A percentile compares a stretch with the other conserved stretches of the same genome.
These are phyloP conservation scores for Yoshiicerus persimilis DNA, from an alignment of 1,140 invertebrate genomes.

Conservation along the genomic window DNA sequence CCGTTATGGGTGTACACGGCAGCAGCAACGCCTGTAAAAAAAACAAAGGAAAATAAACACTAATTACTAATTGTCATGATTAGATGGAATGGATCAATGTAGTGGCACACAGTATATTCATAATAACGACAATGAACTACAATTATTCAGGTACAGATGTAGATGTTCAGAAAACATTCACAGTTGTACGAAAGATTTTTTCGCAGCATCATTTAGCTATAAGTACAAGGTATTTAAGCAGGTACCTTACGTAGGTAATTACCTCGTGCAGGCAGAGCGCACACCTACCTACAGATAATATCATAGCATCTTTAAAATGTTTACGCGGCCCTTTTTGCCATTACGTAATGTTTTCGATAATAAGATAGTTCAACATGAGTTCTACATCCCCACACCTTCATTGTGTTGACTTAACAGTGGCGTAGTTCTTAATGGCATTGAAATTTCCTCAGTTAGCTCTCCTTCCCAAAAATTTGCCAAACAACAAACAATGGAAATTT, in stretches of 20 bases:
- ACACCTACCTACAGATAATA: not conserved
- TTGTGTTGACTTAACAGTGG: not conserved
- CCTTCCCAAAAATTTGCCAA: no score
- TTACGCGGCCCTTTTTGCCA: not conserved
- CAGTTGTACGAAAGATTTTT: not conserved
- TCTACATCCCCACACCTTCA: not conserved
- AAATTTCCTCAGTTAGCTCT: no score
- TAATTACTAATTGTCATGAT: not conserved
- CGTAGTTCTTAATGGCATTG: not conserved
- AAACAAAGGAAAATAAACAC: not conserved
- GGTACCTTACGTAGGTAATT: not conserved
- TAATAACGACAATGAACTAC: not conserved
- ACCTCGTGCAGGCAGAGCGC: no score
- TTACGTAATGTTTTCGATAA: not conserved
- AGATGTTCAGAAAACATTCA: not conserved
- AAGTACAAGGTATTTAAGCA: not conserved
- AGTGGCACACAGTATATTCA: no score
- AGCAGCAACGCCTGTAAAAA: slow-evolving; percentile 36
- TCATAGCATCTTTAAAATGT: not conserved
- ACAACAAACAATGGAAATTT: no score
- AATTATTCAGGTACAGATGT: not conserved
- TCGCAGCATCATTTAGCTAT: not conserved
- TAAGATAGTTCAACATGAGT: not conserved
- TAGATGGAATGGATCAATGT: not conserved
- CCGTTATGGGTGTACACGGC: slow-evolving; percentile 44